These are phyloP conservation scores for Morone saxatilis DNA, from an alignment of 2,113 vertebrate genomes.

Conservation along the genomic window DNA sequence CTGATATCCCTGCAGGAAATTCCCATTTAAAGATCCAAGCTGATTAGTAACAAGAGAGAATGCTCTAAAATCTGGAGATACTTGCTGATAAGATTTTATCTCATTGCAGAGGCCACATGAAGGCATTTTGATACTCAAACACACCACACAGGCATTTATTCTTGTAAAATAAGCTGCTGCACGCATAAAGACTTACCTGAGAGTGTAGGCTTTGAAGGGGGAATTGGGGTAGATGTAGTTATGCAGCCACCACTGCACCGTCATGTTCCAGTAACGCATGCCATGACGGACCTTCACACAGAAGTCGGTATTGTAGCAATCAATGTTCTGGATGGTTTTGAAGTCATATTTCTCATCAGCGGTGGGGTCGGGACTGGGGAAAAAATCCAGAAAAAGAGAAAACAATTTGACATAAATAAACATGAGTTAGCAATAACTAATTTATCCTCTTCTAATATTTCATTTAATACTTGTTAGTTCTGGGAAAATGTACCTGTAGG, in stretches of 20 bases:
- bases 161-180: background rate
- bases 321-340: slow-evolving; percentile 92
- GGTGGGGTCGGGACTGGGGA: slow-evolving; percentile 77
- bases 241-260: slow-evolving; percentile 94
- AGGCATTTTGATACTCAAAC: background rate
- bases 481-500: slow-evolving; percentile 80
- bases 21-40: no score
- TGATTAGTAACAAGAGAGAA: background rate
- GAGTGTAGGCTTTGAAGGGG: slow-evolving; percentile 86
- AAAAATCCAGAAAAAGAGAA: background rate
- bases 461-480: background rate
- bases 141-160: background rate
- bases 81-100: background rate
- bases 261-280: slow-evolving; percentile 97
- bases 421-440: background rate
- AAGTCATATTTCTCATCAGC: slow-evolving; percentile 87
- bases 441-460: background rate
- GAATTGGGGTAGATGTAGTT: slow-evolving; percentile 91
- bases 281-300: slow-evolving; percentile 92
- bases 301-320: slow-evolving; percentile 92
- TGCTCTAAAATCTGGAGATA: background rate
- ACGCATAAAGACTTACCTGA: slow-evolving; percentile 82
- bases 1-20: no score
- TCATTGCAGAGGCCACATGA: background rate
- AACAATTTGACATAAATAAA: background rate